phyloP scores from a whole-genome alignment of 2,797 vertebrate genomes.

The Clarias platycephalus region DNA sequence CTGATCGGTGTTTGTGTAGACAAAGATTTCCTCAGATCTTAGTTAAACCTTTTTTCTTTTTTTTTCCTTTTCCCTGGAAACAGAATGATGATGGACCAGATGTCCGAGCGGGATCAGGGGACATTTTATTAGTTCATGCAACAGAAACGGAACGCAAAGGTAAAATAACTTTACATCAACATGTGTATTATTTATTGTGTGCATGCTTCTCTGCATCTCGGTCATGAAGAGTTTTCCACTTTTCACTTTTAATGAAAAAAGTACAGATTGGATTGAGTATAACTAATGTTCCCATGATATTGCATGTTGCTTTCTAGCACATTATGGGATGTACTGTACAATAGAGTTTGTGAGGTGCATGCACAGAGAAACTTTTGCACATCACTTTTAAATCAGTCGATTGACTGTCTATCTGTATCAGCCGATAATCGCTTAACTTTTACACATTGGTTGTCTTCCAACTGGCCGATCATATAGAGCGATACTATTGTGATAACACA shows the following conservation, averaged over 20 bases:
- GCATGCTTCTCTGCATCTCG: too few relatives aligned
- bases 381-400: not conserved
- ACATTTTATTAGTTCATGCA: slow-evolving; percentile 95
- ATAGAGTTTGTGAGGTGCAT: not conserved
- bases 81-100: slow-evolving; percentile 97
- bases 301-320: not conserved
- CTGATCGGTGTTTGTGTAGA: not conserved
- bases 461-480: too few relatives aligned
- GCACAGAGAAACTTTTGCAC: not conserved
- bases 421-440: too few relatives aligned
- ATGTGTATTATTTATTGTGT: not conserved
- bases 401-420: too few relatives aligned
- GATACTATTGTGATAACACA: too few relatives aligned
- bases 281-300: not conserved
- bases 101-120: slow-evolving; percentile 92
- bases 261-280: not conserved
- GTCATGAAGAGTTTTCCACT: too few relatives aligned
- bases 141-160: slow-evolving; percentile 98
- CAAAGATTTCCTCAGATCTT: not conserved
- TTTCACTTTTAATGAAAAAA: too few relatives aligned
- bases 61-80: not conserved
- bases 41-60: not conserved
- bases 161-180: slow-evolving; percentile 58
- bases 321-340: not conserved
- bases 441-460: too few relatives aligned